phyloP scores from a whole-genome alignment of 2,888 invertebrate species.

The Thereva unica region DNA sequence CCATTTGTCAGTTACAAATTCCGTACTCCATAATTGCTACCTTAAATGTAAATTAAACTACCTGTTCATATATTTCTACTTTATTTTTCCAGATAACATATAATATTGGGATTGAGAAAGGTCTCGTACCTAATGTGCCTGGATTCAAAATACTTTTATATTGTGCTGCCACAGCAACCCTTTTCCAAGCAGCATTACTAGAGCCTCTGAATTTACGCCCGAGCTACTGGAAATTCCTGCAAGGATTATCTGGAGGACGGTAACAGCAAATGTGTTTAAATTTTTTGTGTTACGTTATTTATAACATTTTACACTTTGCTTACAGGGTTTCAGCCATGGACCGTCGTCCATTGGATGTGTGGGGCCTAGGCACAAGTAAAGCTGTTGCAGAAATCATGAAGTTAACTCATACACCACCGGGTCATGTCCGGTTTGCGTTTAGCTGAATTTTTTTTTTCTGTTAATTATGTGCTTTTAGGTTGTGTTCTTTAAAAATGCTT shows the following conservation, averaged over 20 bases:
- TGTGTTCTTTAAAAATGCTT: neutral
- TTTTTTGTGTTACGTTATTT: neutral
- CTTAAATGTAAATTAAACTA: too few relatives aligned
- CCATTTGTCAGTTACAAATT: too few relatives aligned
- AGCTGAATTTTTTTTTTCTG: slow-evolving; percentile 8
- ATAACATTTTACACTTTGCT: neutral
- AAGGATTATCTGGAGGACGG: slow-evolving; percentile 73
- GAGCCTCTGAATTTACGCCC: slow-evolving; percentile 78
- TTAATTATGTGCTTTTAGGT: neutral
- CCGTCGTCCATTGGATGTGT: slow-evolving; percentile 63
- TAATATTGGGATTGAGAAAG: slow-evolving; percentile 68
- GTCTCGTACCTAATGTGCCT: slow-evolving; percentile 68
- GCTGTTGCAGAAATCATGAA: slow-evolving; percentile 58
- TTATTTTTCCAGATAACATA: slow-evolving; percentile 65
- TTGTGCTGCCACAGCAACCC: slow-evolving; percentile 73
- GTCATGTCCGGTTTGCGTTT: slow-evolving; percentile 16
- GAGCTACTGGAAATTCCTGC: slow-evolving; percentile 83
- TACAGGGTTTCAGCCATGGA: slow-evolving; percentile 65
- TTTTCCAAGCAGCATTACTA: slow-evolving; percentile 77
- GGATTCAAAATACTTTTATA: slow-evolving; percentile 74
- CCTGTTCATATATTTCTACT: neutral
- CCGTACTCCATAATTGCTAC: too few relatives aligned
- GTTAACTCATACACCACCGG: slow-evolving; percentile 43
- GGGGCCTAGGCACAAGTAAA: slow-evolving; percentile 63
- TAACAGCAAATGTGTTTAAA: slow-evolving; percentile 47